phyloP scores from a whole-genome alignment of 1,140 invertebrate genomes.

The Drosophila kohkoa region DNA sequence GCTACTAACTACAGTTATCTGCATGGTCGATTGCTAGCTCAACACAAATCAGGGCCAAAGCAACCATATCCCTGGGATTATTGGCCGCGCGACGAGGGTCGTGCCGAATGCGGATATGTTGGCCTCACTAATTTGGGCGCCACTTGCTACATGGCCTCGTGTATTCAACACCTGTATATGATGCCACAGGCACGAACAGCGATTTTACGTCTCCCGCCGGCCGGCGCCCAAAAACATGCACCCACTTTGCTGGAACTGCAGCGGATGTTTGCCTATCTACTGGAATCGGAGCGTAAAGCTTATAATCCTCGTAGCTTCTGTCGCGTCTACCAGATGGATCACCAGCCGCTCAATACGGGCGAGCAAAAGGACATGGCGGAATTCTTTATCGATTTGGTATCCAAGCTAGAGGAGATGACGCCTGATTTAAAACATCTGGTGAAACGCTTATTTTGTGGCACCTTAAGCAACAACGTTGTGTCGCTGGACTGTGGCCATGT shows the following conservation, averaged over 20 bases:
- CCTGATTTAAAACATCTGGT: slow-evolving; percentile 95
- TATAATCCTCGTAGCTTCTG: slow-evolving; percentile 98
- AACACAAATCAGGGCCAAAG: slow-evolving; percentile 94
- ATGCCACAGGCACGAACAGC: slow-evolving; percentile 95
- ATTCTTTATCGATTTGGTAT: slow-evolving; percentile 98
- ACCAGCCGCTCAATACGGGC: slow-evolving; percentile 96
- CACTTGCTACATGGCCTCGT: slow-evolving; percentile 98
- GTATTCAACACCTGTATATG: slow-evolving; percentile 98
- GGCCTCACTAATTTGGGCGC: slow-evolving; percentile 97
- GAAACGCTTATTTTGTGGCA: slow-evolving; percentile 96
- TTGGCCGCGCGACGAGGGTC: slow-evolving; percentile 97
- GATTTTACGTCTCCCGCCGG: slow-evolving; percentile 88
- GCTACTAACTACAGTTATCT: slow-evolving; percentile 94
- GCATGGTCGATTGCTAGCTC: slow-evolving; percentile 92
- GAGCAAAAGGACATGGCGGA: slow-evolving; percentile 99
- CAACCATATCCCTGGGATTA: slow-evolving; percentile 97
- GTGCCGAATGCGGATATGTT: slow-evolving; percentile 97
- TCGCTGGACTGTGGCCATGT: slow-evolving; percentile 97
- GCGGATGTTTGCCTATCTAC: slow-evolving; percentile 97
- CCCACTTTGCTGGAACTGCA: slow-evolving; percentile 94
- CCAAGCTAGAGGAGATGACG: slow-evolving; percentile 98
- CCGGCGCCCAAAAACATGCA: slow-evolving; percentile 90
- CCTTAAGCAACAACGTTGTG: slow-evolving; percentile 97
- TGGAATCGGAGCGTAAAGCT: slow-evolving; percentile 97
- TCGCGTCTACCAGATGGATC: slow-evolving; percentile 98